These are phyloP conservation scores for Amphipoea lucens DNA, from an alignment of 2,888 invertebrate species.

Conservation along the genomic window DNA sequence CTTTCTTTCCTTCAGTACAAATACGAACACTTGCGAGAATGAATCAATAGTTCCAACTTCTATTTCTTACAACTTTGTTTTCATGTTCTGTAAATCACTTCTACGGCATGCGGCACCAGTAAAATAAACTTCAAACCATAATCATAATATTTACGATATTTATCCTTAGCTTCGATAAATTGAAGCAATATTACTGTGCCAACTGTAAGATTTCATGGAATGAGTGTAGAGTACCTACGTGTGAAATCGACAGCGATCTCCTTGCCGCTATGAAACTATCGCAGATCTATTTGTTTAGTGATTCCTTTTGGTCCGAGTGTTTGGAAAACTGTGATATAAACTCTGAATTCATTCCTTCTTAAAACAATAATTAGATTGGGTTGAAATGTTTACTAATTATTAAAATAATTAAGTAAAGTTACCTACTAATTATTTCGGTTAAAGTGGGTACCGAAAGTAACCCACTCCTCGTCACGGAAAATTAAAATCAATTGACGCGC, in stretches of 20 bases:
- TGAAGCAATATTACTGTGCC: constrained; percentile 16
- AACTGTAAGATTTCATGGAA: constrained; percentile 10
- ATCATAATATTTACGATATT: constrained; percentile 27
- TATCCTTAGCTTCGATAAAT: constrained; percentile 20
- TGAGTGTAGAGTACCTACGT: not conserved
- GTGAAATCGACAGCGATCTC: constrained; percentile 18
- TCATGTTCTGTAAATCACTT: constrained; percentile 22
- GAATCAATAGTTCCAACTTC: not conserved
- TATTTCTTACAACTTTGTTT: not conserved
- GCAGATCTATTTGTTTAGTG: constrained; percentile 1
- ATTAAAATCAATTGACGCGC: not conserved
- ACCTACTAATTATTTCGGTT: not conserved
- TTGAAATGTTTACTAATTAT: not conserved
- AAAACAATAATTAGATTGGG: not conserved
- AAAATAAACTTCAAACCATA: constrained; percentile 8
- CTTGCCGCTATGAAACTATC: not conserved
- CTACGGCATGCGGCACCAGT: not conserved
- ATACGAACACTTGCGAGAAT: too few relatives aligned
- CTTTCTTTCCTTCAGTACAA: not conserved
- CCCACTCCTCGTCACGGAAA: not conserved
- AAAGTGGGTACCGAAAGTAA: not conserved
- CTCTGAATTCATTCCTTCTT: not conserved
- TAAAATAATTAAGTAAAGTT: not conserved
- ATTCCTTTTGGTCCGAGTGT: not conserved
- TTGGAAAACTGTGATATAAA: not conserved